These are phyloP conservation scores for Drosophila histrio DNA, from an alignment of 2,888 invertebrate genomes.

Conservation along the genomic window DNA sequence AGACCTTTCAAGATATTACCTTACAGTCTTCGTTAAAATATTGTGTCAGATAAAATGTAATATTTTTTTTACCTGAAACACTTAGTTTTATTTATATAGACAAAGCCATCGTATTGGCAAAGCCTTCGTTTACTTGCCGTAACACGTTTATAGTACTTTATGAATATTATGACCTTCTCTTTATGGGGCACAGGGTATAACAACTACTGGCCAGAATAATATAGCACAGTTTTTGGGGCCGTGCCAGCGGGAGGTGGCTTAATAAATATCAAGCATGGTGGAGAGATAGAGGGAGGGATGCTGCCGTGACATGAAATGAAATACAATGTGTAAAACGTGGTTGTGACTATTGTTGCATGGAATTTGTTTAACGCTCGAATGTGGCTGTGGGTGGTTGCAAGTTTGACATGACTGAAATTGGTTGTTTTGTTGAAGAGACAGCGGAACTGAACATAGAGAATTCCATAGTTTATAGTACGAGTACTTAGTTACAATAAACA, in stretches of 20 bases:
- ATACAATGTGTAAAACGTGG: constrained; percentile 72
- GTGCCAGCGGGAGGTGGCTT: constrained; percentile 22
- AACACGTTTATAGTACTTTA: background rate
- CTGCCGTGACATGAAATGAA: constrained; percentile 57
- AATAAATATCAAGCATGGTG: constrained; percentile 51
- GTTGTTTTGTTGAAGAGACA: constrained; percentile 16
- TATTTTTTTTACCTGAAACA: no score
- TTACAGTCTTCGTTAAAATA: no score
- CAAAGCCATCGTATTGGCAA: background rate
- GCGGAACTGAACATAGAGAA: background rate
- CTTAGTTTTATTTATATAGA: no score
- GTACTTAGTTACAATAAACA: constrained; percentile 24
- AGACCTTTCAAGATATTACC: background rate
- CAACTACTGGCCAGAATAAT: constrained; percentile 5
- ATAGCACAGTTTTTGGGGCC: constrained; percentile 34
- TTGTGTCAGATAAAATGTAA: no score
- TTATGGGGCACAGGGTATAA: background rate
- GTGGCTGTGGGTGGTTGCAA: constrained; percentile 3
- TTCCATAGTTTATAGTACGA: constrained; percentile 6
- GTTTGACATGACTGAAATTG: constrained; percentile 13
- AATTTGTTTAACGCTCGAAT: constrained; percentile 49
- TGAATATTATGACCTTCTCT: background rate
- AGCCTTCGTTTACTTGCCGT: no score
- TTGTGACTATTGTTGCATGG: constrained; percentile 62
- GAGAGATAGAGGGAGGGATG: constrained; percentile 10